Evolutionary conservation across 2,113 vertebrate genomes (phyloP), one percentile per base, ranked within the genome.

Genomic region (Neotoma lepida): DNA sequence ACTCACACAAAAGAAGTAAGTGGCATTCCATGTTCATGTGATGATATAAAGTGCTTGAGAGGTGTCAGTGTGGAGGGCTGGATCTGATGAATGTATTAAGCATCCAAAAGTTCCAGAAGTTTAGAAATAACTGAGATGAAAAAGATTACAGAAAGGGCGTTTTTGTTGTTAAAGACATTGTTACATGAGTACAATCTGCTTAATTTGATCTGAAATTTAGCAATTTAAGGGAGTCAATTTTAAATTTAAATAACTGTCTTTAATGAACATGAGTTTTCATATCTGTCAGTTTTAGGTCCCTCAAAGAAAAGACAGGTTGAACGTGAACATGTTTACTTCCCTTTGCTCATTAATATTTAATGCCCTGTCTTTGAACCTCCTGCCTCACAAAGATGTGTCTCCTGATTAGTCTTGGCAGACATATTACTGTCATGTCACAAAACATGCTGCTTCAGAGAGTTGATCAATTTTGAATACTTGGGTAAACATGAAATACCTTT

Each of bases 331-430:
- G 85, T 94, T 96, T 95, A 86, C 90, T 68, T 87, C 41, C 30
- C 66, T 91, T 93, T 95, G 86, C 86, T 97, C 90, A 95, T 96
- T 93, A 94, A 94, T 95, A 89, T 97, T 96, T 96, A 93, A 93
- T 71, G 10, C 33, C 14, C 14, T 63, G 9, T 63, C 68, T 96
- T 94, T 91, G 93, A 95, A 94, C 90, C 1, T 20, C 35, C 70
- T 96, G 71, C 77, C 35, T 76, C 76, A 86, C 70, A 91, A 71
- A 80, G 86, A 94, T 91, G 93, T 95, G 95, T 94, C 86, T 78
- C 73, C 71, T 95, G 86, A 95, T 97, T 96, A 87, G 89, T 82
- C 96, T 66, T 93, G 92, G 90, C 95, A 95, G 54, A 77, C 73
- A 85, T 63, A 95, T 96, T 95, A 89, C 61, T 91, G 24, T 95